A percentile compares a stretch with the other conserved stretches of the same genome.
Evolutionary conservation across 2,888 invertebrate species (phyloP).

Genomic region (Chymomyza amoena): DNA sequence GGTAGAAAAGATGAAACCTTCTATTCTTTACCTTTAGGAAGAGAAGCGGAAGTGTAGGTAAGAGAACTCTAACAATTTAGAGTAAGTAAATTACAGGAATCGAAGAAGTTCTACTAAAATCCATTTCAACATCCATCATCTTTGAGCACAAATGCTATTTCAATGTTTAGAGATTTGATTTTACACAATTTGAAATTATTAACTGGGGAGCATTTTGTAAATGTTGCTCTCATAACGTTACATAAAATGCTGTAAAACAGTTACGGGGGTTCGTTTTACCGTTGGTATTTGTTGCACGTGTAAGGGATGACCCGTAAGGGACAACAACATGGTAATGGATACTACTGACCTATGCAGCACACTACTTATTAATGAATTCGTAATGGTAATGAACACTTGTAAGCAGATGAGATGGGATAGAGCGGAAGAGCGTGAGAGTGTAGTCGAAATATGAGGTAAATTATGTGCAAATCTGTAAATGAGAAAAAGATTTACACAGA

Average conservation of each 20-base stretch:
- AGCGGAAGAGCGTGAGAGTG: not conserved
- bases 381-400: constrained; percentile 40
- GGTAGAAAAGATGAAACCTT: not conserved
- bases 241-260: constrained; percentile 72
- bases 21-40: too few species aligned
- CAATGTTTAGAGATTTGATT: constrained; percentile 60
- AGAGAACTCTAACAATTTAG: constrained; percentile 1
- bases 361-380: constrained; percentile 68
- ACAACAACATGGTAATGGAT: constrained; percentile 12
- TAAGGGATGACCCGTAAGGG: not conserved
- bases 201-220: constrained; percentile 76
- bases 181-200: constrained; percentile 72
- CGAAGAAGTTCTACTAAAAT: not conserved
- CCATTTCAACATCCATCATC: constrained; percentile 10
- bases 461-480: not conserved
- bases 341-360: constrained; percentile 44
- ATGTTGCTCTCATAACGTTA: constrained; percentile 63
- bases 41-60: constrained; percentile 2
- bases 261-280: constrained; percentile 61
- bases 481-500: not conserved
- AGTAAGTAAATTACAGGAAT: constrained; percentile 33
- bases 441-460: not conserved
- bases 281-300: constrained; percentile 60
- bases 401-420: not conserved
- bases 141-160: not conserved